phyloP scores from a whole-genome alignment of 2,888 invertebrate genomes.

The Drosophila neotestacea region DNA sequence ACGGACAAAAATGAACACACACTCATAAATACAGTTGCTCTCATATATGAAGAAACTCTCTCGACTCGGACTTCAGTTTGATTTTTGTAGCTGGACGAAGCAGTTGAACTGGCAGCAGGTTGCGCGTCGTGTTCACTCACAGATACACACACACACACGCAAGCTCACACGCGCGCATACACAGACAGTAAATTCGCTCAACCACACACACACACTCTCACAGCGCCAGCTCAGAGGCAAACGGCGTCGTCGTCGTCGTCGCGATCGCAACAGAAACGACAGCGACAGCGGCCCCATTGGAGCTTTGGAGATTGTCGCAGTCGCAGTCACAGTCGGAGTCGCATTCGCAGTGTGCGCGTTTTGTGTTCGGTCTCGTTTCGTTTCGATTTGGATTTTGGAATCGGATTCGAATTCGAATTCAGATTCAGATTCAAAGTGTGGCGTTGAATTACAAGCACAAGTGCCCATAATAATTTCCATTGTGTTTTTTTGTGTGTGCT shows the following conservation, averaged over 20 bases:
- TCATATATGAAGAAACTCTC: constrained; percentile 51
- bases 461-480: constrained; percentile 33
- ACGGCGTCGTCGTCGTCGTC: constrained; percentile 22
- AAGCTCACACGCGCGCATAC: constrained; percentile 15
- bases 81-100: constrained; percentile 82
- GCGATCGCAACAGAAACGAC: constrained; percentile 52
- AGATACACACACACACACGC: constrained; percentile 25
- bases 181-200: constrained; percentile 23
- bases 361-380: constrained; percentile 57
- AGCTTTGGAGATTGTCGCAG: constrained; percentile 60
- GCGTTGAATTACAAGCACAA: constrained; percentile 73
- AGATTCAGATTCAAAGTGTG: constrained; percentile 39
- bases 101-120: constrained; percentile 71
- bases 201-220: constrained; percentile 22
- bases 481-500: constrained; percentile 49
- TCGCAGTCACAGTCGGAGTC: constrained; percentile 53
- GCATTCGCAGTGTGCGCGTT: constrained; percentile 62
- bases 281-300: constrained; percentile 62
- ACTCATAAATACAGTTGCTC: constrained; percentile 54
- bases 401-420: constrained; percentile 42
- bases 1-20: constrained; percentile 28
- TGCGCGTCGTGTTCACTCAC: constrained; percentile 55
- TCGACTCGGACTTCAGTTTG: constrained; percentile 76
- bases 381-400: constrained; percentile 61
- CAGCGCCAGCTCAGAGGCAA: constrained; percentile 49